Conservation (phyloP, 2,797 vertebrate genomes). For the Prionace glauca region DNA sequence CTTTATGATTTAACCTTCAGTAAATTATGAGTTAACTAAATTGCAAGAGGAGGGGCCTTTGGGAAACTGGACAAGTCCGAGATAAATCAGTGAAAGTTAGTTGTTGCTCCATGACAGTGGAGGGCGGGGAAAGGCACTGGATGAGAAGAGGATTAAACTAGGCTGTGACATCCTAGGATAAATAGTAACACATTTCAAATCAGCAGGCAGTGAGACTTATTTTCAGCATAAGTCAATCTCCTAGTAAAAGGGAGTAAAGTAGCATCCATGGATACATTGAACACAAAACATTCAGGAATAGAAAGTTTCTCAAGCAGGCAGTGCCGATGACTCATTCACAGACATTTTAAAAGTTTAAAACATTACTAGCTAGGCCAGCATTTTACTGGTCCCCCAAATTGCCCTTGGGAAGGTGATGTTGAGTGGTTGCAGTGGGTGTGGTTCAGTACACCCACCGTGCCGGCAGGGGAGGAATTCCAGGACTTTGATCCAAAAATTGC, state of each 20-base stretch:
- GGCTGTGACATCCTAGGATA: neutral
- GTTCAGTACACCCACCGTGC: neutral
- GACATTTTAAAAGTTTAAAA: neutral
- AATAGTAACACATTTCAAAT: neutral
- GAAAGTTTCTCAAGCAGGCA: neutral
- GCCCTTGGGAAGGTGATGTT: neutral
- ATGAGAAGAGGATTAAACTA: neutral
- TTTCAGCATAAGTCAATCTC: neutral
- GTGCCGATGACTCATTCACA: neutral
- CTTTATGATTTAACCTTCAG: neutral
- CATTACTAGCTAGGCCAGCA: too few relatives aligned
- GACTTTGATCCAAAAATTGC: neutral
- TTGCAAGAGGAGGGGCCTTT: neutral
- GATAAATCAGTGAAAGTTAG: neutral
- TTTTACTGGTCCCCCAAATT: neutral
- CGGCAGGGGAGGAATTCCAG: neutral
- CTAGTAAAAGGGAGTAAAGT: neutral
- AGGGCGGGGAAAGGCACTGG: too few relatives aligned
- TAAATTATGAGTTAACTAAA: neutral
- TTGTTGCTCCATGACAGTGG: neutral
- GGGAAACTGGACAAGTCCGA: neutral
- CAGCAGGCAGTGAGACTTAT: too few relatives aligned
- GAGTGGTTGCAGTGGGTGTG: neutral
- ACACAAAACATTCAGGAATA: neutral
- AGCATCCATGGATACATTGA: neutral